These are phyloP conservation scores for Drosophila arawakana DNA, from an alignment of 1,140 invertebrate genomes.

Conservation along the genomic window DNA sequence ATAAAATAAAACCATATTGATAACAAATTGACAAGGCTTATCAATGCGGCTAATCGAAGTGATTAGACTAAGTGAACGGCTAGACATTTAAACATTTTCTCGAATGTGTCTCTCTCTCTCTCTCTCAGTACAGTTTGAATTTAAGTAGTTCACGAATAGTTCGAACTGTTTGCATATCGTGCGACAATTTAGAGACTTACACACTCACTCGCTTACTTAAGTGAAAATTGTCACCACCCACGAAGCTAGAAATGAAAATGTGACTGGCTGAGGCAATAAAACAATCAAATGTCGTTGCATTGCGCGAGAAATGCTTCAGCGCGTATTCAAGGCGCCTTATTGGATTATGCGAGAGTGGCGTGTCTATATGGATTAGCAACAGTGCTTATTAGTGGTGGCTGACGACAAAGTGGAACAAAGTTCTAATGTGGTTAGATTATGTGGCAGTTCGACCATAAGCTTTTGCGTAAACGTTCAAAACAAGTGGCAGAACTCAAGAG, in stretches of 20 bases:
- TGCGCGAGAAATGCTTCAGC: constrained; percentile 17
- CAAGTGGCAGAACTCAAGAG: constrained; percentile 4
- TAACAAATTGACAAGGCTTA: constrained; percentile 60
- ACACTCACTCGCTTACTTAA: constrained; percentile 12
- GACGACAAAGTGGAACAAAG: constrained; percentile 26
- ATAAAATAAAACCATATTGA: constrained; percentile 56
- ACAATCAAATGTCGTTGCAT: constrained; percentile 66
- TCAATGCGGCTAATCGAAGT: constrained; percentile 66
- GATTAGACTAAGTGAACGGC: constrained; percentile 57
- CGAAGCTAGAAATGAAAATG: constrained; percentile 33
- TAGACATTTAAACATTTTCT: constrained; percentile 10
- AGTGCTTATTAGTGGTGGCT: constrained; percentile 54
- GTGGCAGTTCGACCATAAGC: constrained; percentile 47
- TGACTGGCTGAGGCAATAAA: constrained; percentile 71
- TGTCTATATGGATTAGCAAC: constrained; percentile 61
- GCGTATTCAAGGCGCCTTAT: constrained; percentile 58
- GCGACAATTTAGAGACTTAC: constrained; percentile 19
- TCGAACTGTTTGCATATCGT: constrained; percentile 45
- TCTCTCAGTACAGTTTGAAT: neutral
- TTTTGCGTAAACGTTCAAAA: constrained; percentile 4
- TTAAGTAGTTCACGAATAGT: constrained; percentile 19
- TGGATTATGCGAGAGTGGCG: constrained; percentile 71
- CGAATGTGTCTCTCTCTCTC: neutral
- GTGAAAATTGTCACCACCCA: constrained; percentile 34
- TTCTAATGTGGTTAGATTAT: constrained; percentile 52